Conservation (phyloP, 2,888 invertebrate species). For the Oeneis ivallda region DNA sequence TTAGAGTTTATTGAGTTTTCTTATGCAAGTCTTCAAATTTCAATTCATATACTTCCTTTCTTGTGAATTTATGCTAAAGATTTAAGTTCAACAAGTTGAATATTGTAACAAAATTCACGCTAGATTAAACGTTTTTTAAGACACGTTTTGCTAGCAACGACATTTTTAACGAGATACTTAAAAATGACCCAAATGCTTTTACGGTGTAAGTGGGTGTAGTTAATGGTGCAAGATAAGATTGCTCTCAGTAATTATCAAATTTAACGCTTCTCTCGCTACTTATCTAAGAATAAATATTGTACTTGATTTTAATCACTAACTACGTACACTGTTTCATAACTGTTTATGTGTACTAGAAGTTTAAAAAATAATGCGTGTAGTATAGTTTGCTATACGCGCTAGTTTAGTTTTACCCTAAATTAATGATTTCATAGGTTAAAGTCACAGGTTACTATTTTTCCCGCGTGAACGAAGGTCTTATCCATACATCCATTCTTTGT, state of each 20-base stretch:
- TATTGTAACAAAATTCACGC: neutral
- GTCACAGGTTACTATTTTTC: too few relatives aligned
- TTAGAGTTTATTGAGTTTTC: neutral
- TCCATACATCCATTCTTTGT: too few relatives aligned
- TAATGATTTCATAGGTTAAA: neutral
- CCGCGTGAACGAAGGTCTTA: too few relatives aligned
- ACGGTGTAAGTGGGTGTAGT: slow-evolving; percentile 57
- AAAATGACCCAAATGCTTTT: slow-evolving; percentile 47
- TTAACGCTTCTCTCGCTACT: slow-evolving; percentile 66
- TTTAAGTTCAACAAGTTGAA: neutral
- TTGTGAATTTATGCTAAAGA: neutral
- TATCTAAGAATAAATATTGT: slow-evolving; percentile 75
- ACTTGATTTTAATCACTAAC: slow-evolving; percentile 62
- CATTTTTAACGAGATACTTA: slow-evolving; percentile 40
- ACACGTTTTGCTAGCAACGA: slow-evolving; percentile 24
- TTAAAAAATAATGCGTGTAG: slow-evolving; percentile 47
- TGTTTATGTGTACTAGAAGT: slow-evolving; percentile 18
- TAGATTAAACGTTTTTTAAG: slow-evolving; percentile 4
- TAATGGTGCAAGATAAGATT: slow-evolving; percentile 71
- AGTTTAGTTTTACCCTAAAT: neutral
- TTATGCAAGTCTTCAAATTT: too few relatives aligned
- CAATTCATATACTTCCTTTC: neutral
- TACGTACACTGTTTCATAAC: slow-evolving; percentile 62
- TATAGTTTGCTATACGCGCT: too few relatives aligned
- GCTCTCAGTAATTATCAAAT: slow-evolving; percentile 73